Evolutionary conservation across 1,140 invertebrate species (phyloP), one percentile per base, ranked within the genome.

Genomic region (Musca domestica): DNA sequence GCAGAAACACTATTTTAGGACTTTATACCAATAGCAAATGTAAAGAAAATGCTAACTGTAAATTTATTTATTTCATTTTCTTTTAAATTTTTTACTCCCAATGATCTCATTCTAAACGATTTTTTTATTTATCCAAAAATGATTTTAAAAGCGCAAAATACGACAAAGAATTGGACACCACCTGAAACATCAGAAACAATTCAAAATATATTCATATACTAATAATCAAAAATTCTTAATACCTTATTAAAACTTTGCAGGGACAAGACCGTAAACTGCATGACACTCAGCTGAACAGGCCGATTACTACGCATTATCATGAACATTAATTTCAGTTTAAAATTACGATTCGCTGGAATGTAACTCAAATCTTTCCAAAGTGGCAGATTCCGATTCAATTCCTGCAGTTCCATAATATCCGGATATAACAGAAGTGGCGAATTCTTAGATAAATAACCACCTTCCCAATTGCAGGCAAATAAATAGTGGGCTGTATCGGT

Each of bases 271-370:
- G 79, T 81, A 69, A 81, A 81, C 34, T 81, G 79, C 64, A 78
- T 74, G 14, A 77, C 74, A 30, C 74, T 81, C 56, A 81, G 77
- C 22, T 69, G 71, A 0, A 81, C 71, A 4, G 77, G 79, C 23
- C 70, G 72, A 63, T 81, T 78, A 34, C 78, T 77, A n/a, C 78
- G 75, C 9, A 77, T 61, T 46, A 81, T 78, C 77, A 81, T 78
- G 41, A 77, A 77, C 17, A 58, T 34, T n/a, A 81, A 61, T n/a
- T 73, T 74, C 17, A 56, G 71, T 1, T 68, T 72, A 52, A 81
- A 74, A 7, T 72, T 41, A n/a, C 61, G 70, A 48, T 66, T 70
- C 1, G 65, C 71, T 27, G 41, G 54, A 30, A 27, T 30, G 48
- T 58, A 58, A 22, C 34, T n/a, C 12, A 63, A 23, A 41, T 48